Base-by-base conservation (phyloP, 1,140 invertebrate species). In the Sycophaga agraensis region DNA sequence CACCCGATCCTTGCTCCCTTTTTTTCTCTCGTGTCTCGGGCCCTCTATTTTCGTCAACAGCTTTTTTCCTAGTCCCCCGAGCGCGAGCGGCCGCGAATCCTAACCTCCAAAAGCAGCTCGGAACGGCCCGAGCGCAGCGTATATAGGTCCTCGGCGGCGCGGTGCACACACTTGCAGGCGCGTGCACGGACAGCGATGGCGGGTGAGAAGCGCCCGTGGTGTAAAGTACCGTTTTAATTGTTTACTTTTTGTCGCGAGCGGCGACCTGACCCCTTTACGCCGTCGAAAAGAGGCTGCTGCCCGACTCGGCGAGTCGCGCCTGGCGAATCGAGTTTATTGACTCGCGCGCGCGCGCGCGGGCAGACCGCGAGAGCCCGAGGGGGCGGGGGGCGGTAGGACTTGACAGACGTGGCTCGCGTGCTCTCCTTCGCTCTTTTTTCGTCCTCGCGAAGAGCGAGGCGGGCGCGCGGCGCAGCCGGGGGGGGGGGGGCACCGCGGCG, bases 61-160 rank as follows among this genome's bases (percentile, higher is more conserved):
- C 21, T 4, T 49, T 28, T 35, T 35, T 45, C n/a, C 26, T 26
- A n/a, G n/a, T n/a, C n/a, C n/a, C n/a, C n/a, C n/a, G n/a, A n/a
- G n/a, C n/a, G n/a, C n/a, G n/a, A n/a, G n/a, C 34, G 28, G 17
- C 45, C 11, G 56, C 45, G 45, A 24, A 17, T 40, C 56, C 56
- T 58, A 58, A 58, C 56, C 56, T 58, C 56, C 17, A 58, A 58
- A 55, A 16, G 16, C 21, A n/a, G n/a, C n/a, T n/a, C n/a, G n/a
- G n/a, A n/a, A n/a, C n/a, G n/a, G n/a, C n/a, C n/a, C n/a, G n/a
- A n/a, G n/a, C n/a, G n/a, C n/a, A n/a, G n/a, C n/a, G n/a, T n/a
- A n/a, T n/a, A n/a, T n/a, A n/a, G n/a, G n/a, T n/a, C n/a, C n/a
- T n/a, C n/a, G n/a, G n/a, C n/a, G n/a, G n/a, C n/a, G n/a, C n/a